Evolutionary conservation across 2,113 vertebrate genomes (phyloP).

Genomic region (Aphyosemion australe): DNA sequence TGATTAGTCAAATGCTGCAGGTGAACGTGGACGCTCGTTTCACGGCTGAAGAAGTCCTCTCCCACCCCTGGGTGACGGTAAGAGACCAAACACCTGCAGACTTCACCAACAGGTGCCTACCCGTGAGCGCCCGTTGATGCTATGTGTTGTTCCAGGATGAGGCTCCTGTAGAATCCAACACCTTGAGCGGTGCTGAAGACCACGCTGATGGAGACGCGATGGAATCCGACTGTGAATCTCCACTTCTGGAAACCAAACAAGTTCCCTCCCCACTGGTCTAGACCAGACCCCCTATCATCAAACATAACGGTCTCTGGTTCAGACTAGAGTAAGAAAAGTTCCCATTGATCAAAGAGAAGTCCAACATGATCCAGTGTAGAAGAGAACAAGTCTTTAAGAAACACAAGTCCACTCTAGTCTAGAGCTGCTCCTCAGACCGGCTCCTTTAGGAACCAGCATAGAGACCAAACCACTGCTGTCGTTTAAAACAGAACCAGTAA

Average conservation of each 20-base stretch:
- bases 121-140: too few species aligned
- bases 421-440: too few species aligned
- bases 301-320: too few species aligned
- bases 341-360: too few species aligned
- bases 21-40: conserved; percentile 93
- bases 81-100: conserved; percentile 59
- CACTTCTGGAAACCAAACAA: conserved; percentile 67
- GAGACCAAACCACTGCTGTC: too few species aligned
- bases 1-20: conserved; percentile 97
- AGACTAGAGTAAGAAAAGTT: too few species aligned
- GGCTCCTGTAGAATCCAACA: conserved; percentile 83
- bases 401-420: too few species aligned
- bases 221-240: conserved; percentile 57
- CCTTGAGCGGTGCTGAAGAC: conserved; percentile 86
- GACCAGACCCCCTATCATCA: neutral
- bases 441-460: too few species aligned
- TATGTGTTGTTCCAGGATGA: conserved; percentile 82
- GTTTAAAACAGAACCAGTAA: too few species aligned
- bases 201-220: conserved; percentile 16
- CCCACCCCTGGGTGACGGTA: conserved; percentile 96
- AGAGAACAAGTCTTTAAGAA: too few species aligned
- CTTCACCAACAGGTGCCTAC: too few species aligned
- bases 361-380: too few species aligned
- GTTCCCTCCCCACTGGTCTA: conserved; percentile 71
- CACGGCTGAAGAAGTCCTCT: conserved; percentile 92